Evolutionary conservation across 2,888 invertebrate species (phyloP), one percentile per base, ranked within the genome.

Genomic region (Omphaloscelis lunosa): DNA sequence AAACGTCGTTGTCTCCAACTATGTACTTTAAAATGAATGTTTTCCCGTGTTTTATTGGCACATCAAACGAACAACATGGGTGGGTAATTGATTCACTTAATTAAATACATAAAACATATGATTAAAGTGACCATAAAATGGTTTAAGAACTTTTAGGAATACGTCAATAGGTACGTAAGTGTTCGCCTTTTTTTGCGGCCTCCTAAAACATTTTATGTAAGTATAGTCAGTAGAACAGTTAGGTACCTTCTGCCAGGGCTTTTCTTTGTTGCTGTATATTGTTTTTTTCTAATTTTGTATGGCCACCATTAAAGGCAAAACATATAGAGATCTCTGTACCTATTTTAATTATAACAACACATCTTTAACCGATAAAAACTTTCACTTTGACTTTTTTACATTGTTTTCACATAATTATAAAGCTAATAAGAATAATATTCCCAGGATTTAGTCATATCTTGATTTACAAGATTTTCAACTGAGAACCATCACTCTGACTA

Each of bases 71-170:
- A 51, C 58, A 71, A 72, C 73, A 83, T 76, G 74, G 62, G 51
- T 34, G 20, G 45, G 67, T 79, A 84, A 83, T 75, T 74, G 75
- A 66, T 69, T 83, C 39, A 71, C 63, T 62, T 84, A 86, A 85
- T 85, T 80, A 85, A 75, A 80, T 71, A 66, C 74, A 77, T 84
- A 73, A 71, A 82, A 70, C 23, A 45, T 79, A 67, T 59, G 62
- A 81, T 62, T 66, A 77, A 29, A 59, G 48, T 70, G 62, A 58
- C 65, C 59, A 72, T 86, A 69, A 84, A 86, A 72, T 34, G 11
- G 23, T 59, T 78, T 74, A 66, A 78, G 72, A 66, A 74, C 67
- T 86, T 86, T 66, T 62, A 45, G 29, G 68, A 75, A 72, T 78
- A 78, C 59, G 69, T 74, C 65, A 66, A 74, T 69, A 20, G 8